Percentiles rank a stretch among this genome's conserved stretches.
Evolutionary conservation across 2,888 invertebrate species (phyloP).

Genomic region (Nomada flava): DNA sequence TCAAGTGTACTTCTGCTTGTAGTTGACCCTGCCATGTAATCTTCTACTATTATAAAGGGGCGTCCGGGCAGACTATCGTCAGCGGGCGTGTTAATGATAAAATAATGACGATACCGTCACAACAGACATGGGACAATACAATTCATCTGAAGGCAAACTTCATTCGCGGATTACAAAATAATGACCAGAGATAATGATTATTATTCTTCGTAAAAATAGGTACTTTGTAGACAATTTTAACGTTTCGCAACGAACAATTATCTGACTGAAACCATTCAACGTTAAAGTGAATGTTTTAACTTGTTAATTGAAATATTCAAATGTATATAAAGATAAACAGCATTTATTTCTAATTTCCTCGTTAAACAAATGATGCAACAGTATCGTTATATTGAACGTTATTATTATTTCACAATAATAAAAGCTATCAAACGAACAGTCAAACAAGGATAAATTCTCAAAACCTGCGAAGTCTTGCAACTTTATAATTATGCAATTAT

Average conservation of each 20-base stretch:
- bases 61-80: slow-evolving; percentile 66
- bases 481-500: too few species aligned
- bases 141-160: slow-evolving; percentile 19
- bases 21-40: slow-evolving; percentile 59
- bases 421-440: too few species aligned
- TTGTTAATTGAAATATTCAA: too few species aligned
- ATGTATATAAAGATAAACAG: too few species aligned
- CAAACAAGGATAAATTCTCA: too few species aligned
- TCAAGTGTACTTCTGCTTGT: slow-evolving; percentile 13
- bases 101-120: slow-evolving; percentile 50
- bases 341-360: too few species aligned
- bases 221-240: not conserved
- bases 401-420: too few species aligned
- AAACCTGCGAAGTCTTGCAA: too few species aligned
- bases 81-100: slow-evolving; percentile 72
- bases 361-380: too few species aligned
- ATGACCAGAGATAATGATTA: slow-evolving; percentile 1
- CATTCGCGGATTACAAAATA: slow-evolving; percentile 9
- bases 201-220: not conserved
- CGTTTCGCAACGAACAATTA: not conserved
- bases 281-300: too few species aligned
- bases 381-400: too few species aligned
- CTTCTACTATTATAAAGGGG: slow-evolving; percentile 64
- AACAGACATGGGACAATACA: slow-evolving; percentile 23
- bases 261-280: too few species aligned